A percentile compares a stretch with the other conserved stretches of the same genome.
These are phyloP conservation scores for Grus americana DNA, from an alignment of 2,113 vertebrate species.

Conservation along the genomic window DNA sequence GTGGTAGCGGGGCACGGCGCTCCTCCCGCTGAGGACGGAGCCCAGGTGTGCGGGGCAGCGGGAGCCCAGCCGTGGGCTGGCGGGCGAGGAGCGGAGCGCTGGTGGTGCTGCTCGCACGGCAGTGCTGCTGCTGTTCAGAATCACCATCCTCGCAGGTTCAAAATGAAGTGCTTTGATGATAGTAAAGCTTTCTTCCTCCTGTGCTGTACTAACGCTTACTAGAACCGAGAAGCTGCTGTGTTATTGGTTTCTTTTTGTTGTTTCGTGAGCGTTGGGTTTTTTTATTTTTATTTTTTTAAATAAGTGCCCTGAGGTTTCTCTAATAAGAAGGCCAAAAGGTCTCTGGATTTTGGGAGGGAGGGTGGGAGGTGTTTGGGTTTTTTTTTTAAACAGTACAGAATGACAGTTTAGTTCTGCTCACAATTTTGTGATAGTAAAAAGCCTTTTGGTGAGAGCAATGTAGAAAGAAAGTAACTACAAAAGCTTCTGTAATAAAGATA, in stretches of 20 bases:
- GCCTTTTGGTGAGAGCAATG: not conserved
- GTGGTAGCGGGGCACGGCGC: not conserved
- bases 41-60: too few relatives aligned
- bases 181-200: not conserved
- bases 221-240: not conserved
- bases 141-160: not conserved
- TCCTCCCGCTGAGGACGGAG: too few relatives aligned
- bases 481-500: not conserved
- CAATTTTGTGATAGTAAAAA: not conserved
- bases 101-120: not conserved
- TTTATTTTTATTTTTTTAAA: too few relatives aligned
- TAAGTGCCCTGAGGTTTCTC: not conserved
- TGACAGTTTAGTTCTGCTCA: not conserved
- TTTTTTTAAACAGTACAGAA: not conserved
- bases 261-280: too few relatives aligned
- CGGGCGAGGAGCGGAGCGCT: not conserved
- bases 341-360: rapidly evolving
- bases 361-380: too few relatives aligned
- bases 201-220: rapidly evolving
- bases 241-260: too few relatives aligned
- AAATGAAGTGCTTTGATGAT: rapidly evolving
- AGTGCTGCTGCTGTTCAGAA: not conserved
- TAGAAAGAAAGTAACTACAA: not conserved
- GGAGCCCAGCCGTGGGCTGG: too few relatives aligned
- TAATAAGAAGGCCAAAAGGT: rapidly evolving